These are phyloP conservation scores for Chelon labrosus DNA, from an alignment of 2,797 vertebrate species.

Conservation along the genomic window DNA sequence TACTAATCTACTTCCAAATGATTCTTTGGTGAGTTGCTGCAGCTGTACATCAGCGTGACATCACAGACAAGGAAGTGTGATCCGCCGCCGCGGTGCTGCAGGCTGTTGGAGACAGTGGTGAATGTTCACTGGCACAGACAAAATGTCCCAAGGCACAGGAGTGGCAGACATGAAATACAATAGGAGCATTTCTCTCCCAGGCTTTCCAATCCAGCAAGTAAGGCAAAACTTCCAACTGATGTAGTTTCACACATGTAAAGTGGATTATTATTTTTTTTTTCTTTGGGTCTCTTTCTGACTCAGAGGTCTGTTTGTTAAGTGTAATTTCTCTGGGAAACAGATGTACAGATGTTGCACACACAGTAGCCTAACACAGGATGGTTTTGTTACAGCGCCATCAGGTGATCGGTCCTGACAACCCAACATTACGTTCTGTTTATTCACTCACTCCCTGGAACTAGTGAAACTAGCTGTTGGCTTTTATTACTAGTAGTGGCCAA, in stretches of 20 bases:
- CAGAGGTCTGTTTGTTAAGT: slow-evolving; percentile 23
- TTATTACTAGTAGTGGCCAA: slow-evolving; percentile 22
- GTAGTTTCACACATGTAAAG: slow-evolving; percentile 1
- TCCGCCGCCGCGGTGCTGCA: slow-evolving; percentile 33
- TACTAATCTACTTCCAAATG: slow-evolving; percentile 3
- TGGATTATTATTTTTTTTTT: not conserved
- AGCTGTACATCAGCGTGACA: slow-evolving; percentile 56
- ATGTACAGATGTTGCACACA: slow-evolving; percentile 24
- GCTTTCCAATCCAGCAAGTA: not conserved
- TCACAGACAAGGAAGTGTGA: slow-evolving; percentile 62
- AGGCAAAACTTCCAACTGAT: slow-evolving; percentile 9
- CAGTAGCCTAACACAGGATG: not conserved
- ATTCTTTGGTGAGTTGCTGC: slow-evolving; percentile 39
- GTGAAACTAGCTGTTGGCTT: slow-evolving; percentile 13
- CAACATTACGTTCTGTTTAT: slow-evolving; percentile 37
- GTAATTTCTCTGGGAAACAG: slow-evolving; percentile 22
- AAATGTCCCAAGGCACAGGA: slow-evolving; percentile 55
- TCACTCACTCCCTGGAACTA: slow-evolving; percentile 27
- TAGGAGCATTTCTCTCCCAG: slow-evolving; percentile 9
- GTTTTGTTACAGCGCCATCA: slow-evolving; percentile 81
- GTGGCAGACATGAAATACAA: slow-evolving; percentile 50
- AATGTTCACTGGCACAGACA: slow-evolving; percentile 54
- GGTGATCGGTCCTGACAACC: slow-evolving; percentile 60
- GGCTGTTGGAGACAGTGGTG: slow-evolving; percentile 55
- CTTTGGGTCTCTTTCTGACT: slow-evolving; percentile 14